phyloP scores from a whole-genome alignment of 2,888 invertebrate genomes.

The Agonopterix subpropinquella region DNA sequence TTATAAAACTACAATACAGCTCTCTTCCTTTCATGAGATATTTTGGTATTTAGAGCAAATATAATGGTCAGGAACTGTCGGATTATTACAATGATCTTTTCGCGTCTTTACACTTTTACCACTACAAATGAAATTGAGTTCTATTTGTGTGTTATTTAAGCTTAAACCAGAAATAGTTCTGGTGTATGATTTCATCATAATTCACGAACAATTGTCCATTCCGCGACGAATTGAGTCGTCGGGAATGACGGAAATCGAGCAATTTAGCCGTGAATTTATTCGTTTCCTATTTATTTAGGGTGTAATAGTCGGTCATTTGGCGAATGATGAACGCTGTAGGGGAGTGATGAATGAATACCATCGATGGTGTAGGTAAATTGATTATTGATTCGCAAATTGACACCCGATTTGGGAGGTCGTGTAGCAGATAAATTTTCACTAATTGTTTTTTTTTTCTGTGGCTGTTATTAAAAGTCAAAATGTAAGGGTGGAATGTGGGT shows the following conservation, averaged over 20 bases:
- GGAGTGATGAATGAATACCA: conserved; percentile 37
- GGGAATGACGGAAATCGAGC: conserved; percentile 61
- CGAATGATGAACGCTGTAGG: conserved; percentile 20
- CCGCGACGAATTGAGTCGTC: conserved; percentile 56
- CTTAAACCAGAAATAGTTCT: not conserved
- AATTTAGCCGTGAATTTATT: conserved; percentile 60
- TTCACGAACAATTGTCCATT: conserved; percentile 36
- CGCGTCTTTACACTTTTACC: conserved; percentile 6
- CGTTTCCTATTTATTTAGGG: conserved; percentile 51
- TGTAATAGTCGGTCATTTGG: conserved; percentile 48
- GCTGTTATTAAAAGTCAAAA: too few species aligned
- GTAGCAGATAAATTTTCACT: not conserved
- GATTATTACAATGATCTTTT: conserved; percentile 26
- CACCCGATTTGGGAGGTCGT: conserved; percentile 1
- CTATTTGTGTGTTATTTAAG: not conserved
- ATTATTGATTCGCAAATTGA: conserved; percentile 35
- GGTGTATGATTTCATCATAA: conserved; percentile 6
- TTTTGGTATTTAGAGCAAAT: conserved; percentile 35
- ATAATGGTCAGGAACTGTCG: conserved; percentile 31
- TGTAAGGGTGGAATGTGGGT: too few species aligned
- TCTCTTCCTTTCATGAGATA: conserved; percentile 23
- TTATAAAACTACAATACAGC: conserved; percentile 32
- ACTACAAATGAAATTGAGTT: conserved; percentile 1
- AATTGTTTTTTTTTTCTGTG: too few species aligned
- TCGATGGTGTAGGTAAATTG: conserved; percentile 56